Evolutionary conservation across 2,888 invertebrate genomes (phyloP), one percentile per base, ranked within the genome.

Genomic region (Silvanus unidentatus): DNA sequence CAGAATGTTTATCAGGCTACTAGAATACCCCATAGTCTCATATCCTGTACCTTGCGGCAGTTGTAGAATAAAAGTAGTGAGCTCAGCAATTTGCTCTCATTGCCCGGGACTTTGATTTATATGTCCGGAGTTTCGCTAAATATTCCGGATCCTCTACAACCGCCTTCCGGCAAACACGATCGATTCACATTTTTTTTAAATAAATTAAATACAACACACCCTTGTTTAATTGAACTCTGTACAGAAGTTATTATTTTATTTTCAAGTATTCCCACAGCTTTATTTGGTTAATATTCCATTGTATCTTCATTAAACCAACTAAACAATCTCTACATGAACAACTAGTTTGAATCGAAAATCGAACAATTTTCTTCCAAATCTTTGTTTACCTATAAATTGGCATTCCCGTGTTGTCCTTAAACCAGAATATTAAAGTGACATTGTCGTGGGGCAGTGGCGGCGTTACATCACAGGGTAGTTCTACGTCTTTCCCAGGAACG

Each of bases 351-450:
- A n/a, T n/a, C n/a, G n/a, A n/a, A n/a, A n/a, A n/a, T n/a, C n/a
- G n/a, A n/a, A n/a, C n/a, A n/a, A n/a, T n/a, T n/a, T n/a, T n/a
- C n/a, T n/a, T n/a, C n/a, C n/a, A n/a, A n/a, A n/a, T n/a, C n/a
- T n/a, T n/a, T n/a, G n/a, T 16, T 37, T 70, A 90, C 91, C 88
- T 91, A 73, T 91, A 92, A 44, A 92, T 78, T 9, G 92, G 91
- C 77, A 91, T 88, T 47, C 88, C 82, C 40, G 81, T 82, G 39
- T 81, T 78, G 65, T 90, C 91, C 69, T 90, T 91, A 77, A 91
- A 92, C 92, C 92, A 92, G 49, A 93, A 81, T 62, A 91, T 82
- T 82, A 92, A 82, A 62, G 83, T 88, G 37, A 90, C 86, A 43
- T 77, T 76, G 57, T 88, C 84, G 40, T 78, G 77, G 0, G 82